Evolutionary conservation across 2,888 invertebrate species (phyloP).

Genomic region (Rapana venosa): DNA sequence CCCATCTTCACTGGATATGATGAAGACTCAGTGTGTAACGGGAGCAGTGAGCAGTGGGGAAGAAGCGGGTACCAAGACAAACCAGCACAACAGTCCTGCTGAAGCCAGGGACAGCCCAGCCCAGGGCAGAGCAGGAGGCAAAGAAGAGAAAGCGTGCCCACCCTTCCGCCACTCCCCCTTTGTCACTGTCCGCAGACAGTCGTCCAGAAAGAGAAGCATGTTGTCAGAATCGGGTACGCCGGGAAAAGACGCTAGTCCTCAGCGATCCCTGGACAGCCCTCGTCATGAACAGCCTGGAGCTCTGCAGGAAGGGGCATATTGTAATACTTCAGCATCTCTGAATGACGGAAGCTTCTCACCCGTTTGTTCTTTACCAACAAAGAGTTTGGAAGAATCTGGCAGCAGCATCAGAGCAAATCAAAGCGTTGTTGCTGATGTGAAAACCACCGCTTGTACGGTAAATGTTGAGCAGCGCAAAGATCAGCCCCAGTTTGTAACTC

Average conservation of each 20-base stretch:
- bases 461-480: too few relatives aligned
- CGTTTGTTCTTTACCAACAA: background rate
- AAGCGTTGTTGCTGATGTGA: background rate
- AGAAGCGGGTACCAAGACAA: background rate
- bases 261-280: background rate
- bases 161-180: constrained; percentile 23
- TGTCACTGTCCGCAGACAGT: constrained; percentile 26
- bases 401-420: background rate
- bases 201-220: background rate
- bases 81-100: background rate
- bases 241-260: background rate
- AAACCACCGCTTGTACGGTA: background rate
- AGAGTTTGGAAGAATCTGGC: background rate
- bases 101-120: background rate
- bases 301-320: background rate
- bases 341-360: background rate
- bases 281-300: background rate
- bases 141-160: background rate
- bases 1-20: too few relatives aligned
- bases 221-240: background rate
- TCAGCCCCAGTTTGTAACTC: background rate
- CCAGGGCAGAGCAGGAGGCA: background rate
- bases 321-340: too few relatives aligned
- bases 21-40: too few relatives aligned
- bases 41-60: too few relatives aligned